These are phyloP conservation scores for Cavia aperea DNA, from an alignment of 2,113 vertebrate genomes.

Conservation along the genomic window DNA sequence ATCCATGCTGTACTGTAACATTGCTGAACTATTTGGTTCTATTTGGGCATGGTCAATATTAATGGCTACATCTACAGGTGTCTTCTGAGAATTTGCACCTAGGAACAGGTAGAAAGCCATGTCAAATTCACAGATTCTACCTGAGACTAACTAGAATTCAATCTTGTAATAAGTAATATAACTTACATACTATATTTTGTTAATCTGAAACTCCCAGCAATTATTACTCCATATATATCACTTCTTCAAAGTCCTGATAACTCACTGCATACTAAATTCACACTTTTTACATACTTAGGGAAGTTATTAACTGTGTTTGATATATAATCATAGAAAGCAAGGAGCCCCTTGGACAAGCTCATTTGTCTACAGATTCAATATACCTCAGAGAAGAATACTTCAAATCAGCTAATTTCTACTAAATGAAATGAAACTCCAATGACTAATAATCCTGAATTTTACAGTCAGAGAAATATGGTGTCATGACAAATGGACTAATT, in stretches of 20 bases:
- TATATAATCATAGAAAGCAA: constrained; percentile 47
- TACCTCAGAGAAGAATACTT: constrained; percentile 36
- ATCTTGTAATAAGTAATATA: background rate
- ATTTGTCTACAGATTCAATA: constrained; percentile 40
- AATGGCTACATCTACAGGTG: background rate
- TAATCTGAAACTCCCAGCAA: background rate
- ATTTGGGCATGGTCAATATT: background rate
- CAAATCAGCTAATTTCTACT: constrained; percentile 48
- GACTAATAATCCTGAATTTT: constrained; percentile 47
- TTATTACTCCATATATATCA: background rate
- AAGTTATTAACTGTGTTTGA: background rate
- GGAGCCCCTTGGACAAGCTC: constrained; percentile 26
- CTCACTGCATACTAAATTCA: background rate
- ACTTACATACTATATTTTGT: background rate
- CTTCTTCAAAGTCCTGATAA: background rate
- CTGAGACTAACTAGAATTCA: background rate
- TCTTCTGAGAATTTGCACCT: background rate
- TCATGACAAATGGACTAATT: constrained; percentile 22
- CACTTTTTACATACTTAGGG: background rate
- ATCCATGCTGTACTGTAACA: background rate
- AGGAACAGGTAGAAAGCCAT: background rate
- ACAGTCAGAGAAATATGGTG: constrained; percentile 32
- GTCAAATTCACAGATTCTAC: background rate
- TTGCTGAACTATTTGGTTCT: background rate
- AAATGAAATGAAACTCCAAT: constrained; percentile 48